Conservation (phyloP, 2,888 invertebrate genomes). For the Gymnoscelis rufifasciata region DNA sequence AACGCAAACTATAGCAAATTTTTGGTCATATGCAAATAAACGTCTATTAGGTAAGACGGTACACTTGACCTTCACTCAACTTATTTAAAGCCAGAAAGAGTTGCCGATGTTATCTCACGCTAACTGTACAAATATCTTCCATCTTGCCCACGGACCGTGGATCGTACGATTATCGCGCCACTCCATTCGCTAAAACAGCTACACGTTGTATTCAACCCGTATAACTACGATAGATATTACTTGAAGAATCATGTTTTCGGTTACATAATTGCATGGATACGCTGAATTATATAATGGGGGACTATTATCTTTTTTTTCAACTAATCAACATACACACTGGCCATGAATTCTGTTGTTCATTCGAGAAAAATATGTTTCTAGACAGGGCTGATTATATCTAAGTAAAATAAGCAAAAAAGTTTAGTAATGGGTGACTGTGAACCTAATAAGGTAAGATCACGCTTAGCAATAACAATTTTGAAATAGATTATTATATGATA, state of each 20-base stretch:
- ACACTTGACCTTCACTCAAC: neutral
- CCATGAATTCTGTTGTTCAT: slow-evolving; percentile 2
- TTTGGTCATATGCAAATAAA: neutral
- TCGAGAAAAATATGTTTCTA: neutral
- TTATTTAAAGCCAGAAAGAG: neutral
- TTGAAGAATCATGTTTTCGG: slow-evolving; percentile 22
- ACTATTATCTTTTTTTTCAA: slow-evolving; percentile 23
- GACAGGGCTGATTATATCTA: neutral
- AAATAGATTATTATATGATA: no score
- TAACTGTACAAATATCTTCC: neutral
- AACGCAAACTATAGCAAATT: neutral
- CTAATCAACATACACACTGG: slow-evolving; percentile 4
- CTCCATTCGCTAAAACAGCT: slow-evolving; percentile 40
- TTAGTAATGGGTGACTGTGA: neutral
- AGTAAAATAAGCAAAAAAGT: neutral
- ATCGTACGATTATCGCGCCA: slow-evolving; percentile 64
- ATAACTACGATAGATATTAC: slow-evolving; percentile 23
- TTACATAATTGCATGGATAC: slow-evolving; percentile 21
- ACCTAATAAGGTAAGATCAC: neutral
- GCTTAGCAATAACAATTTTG: no score
- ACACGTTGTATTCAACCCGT: slow-evolving; percentile 29
- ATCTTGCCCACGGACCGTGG: slow-evolving; percentile 8
- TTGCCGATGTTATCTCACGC: neutral
- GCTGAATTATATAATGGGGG: slow-evolving; percentile 21
- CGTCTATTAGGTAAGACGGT: neutral